Conservation (phyloP, 2,888 invertebrate species). For the Nomada lathburiana region DNA sequence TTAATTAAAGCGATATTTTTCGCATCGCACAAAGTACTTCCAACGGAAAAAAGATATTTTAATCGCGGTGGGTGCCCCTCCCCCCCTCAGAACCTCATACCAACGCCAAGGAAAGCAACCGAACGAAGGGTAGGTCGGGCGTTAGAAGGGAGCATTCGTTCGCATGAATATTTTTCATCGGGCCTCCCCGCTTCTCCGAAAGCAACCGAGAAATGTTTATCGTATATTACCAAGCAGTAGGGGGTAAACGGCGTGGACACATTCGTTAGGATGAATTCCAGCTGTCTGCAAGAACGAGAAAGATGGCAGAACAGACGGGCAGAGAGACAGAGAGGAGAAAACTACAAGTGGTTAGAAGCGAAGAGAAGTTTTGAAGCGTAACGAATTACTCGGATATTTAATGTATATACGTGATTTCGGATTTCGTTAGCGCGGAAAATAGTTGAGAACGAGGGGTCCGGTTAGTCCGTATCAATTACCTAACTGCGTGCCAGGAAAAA, state of each 20-base stretch:
- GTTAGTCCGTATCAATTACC: conserved; percentile 78
- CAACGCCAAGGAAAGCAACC: conserved; percentile 46
- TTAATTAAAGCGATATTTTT: not conserved
- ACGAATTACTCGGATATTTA: conserved; percentile 83
- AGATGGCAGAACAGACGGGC: not conserved
- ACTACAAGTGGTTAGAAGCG: conserved; percentile 49
- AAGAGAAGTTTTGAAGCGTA: conserved; percentile 76
- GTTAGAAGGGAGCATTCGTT: conserved; percentile 36
- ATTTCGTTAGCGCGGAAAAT: conserved; percentile 80
- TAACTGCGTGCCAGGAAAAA: conserved; percentile 66
- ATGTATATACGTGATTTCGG: conserved; percentile 78
- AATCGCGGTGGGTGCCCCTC: not conserved
- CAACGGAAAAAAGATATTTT: conserved; percentile 33
- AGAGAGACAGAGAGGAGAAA: conserved; percentile 36
- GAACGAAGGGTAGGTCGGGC: conserved; percentile 34
- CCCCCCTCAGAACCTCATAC: conserved; percentile 22
- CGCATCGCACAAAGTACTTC: not conserved
- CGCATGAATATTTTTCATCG: conserved; percentile 74
- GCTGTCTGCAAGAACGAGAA: conserved; percentile 73
- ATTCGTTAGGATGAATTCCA: conserved; percentile 82
- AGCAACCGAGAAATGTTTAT: conserved; percentile 75
- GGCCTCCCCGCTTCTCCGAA: conserved; percentile 52
- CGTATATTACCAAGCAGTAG: conserved; percentile 74
- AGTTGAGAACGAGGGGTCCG: conserved; percentile 76
- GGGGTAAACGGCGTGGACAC: conserved; percentile 69